A percentile compares a stretch with the other conserved stretches of the same genome.
phyloP scores from a whole-genome alignment of 2,888 invertebrate species.

The Yponomeuta cagnagella region DNA sequence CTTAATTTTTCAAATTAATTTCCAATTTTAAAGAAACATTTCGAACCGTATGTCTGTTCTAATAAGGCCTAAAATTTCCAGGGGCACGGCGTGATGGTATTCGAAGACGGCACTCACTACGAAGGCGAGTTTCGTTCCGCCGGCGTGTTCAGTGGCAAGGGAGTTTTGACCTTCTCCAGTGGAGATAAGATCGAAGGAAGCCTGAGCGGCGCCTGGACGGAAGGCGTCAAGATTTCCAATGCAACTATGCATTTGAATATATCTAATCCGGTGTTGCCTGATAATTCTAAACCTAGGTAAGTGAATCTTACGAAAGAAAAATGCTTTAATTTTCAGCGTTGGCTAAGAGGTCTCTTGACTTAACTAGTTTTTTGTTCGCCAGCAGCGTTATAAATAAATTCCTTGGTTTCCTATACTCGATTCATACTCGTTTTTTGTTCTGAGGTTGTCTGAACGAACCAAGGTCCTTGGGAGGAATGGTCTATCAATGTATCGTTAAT shows the following conservation, averaged over 20 bases:
- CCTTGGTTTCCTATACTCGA: too few relatives aligned
- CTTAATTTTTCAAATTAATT: too few relatives aligned
- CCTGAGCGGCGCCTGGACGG: conserved; percentile 84
- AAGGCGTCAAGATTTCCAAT: conserved; percentile 84
- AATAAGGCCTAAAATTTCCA: conserved; percentile 34
- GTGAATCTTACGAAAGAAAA: conserved; percentile 19
- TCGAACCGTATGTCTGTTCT: neutral
- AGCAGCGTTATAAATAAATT: too few relatives aligned
- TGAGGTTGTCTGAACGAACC: too few relatives aligned
- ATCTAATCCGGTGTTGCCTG: conserved; percentile 72
- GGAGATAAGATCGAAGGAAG: conserved; percentile 85
- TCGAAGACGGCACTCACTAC: conserved; percentile 91
- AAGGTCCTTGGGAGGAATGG: too few relatives aligned
- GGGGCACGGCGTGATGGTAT: conserved; percentile 92
- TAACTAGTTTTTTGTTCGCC: too few relatives aligned
- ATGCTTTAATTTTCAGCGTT: conserved; percentile 16
- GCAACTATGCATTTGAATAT: conserved; percentile 82
- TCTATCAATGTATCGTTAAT: too few relatives aligned
- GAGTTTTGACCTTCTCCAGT: conserved; percentile 85
- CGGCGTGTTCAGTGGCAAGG: conserved; percentile 87
- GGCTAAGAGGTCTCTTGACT: neutral
- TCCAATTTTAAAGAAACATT: too few relatives aligned
- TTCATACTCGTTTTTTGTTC: too few relatives aligned
- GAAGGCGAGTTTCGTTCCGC: conserved; percentile 91
- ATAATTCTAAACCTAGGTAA: conserved; percentile 77